Evolutionary conservation across 2,797 vertebrate species (phyloP), one percentile per base, ranked within the genome.

Genomic region (Myoxocephalus aenaeus): DNA sequence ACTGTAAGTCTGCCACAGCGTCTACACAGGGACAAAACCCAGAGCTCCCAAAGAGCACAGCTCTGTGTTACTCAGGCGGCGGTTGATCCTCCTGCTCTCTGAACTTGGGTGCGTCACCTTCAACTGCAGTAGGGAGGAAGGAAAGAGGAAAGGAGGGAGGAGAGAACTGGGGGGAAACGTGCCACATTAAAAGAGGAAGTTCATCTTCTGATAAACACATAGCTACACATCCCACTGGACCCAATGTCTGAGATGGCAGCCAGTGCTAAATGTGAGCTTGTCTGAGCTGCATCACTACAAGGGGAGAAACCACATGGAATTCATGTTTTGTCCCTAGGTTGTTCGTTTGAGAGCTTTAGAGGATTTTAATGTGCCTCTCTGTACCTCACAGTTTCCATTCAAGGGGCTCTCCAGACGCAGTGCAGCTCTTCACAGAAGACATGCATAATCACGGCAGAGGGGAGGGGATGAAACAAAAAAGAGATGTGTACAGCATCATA

Each of bases 241-340:
- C 90, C 85, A 70, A 74, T 86, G 92, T 93, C 91, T 93, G 94
- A 93, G 90, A 90, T 81, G 82, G 91, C 90, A 88, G 87, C 75
- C 87, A 51, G 78, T 77, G 90, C 92, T 94, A 94, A 95, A 95
- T 81, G 91, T 88, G 87, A 91, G 85, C 92, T 89, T 91, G 93
- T 95, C 94, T 94, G 92, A 89, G 92, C 87, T 46, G 81, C 82
- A 73, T 81, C 90, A 93, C 94, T 95, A 95, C 95, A 95, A 94
- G 93, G 88, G 77, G 88, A 89, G 85, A 83, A 90, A 79, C 91
- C 79, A 27, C 87, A 68, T 82, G 86, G 90, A 92, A 87, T 93
- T 92, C 93, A 73, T 94, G 93, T 95, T 95, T 95, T 95, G 94
- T 96, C 95, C 94, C 94, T 94, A 91, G 95, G 94, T 95, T 93